Percentiles rank a stretch among this genome's conserved stretches.
These are phyloP conservation scores for Enteromius thamalakanensis DNA, from an alignment of 2,797 vertebrate species.

Conservation along the genomic window DNA sequence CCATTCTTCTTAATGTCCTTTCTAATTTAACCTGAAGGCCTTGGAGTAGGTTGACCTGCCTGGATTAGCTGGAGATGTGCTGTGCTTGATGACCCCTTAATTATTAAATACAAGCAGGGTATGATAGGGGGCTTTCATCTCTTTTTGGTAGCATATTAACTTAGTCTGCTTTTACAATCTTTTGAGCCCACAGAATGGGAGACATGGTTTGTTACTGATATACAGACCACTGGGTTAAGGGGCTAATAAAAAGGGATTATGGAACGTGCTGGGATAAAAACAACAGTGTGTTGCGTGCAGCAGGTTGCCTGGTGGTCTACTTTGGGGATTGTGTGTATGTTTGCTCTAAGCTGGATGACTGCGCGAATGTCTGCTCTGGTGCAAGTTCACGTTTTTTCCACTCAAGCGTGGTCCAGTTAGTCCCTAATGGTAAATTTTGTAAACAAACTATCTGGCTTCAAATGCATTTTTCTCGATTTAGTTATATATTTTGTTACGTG, in stretches of 20 bases:
- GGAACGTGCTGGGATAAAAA: not conserved
- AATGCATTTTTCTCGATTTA: not conserved
- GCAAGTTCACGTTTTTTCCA: not conserved
- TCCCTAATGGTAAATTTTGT: not conserved
- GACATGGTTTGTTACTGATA: not conserved
- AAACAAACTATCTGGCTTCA: not conserved
- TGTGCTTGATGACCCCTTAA: not conserved
- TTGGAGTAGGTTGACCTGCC: slow-evolving; percentile 19
- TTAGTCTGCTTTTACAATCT: not conserved
- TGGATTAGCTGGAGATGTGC: slow-evolving; percentile 28
- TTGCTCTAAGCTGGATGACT: slow-evolving; percentile 1
- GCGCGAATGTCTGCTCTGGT: not conserved
- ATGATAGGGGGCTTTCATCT: not conserved
- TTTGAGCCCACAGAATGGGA: not conserved
- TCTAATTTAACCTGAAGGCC: slow-evolving; percentile 35
- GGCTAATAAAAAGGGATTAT: not conserved
- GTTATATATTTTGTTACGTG: not conserved
- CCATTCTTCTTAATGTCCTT: slow-evolving; percentile 42
- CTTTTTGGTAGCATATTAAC: not conserved
- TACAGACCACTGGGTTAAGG: slow-evolving; percentile 2
- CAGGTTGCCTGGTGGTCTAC: not conserved
- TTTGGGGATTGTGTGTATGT: slow-evolving; percentile 11
- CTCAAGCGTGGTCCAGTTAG: not conserved
- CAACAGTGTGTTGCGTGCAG: not conserved
- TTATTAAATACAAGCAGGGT: not conserved